These are phyloP conservation scores for Fulica atra DNA, from an alignment of 2,113 vertebrate genomes.

Conservation along the genomic window DNA sequence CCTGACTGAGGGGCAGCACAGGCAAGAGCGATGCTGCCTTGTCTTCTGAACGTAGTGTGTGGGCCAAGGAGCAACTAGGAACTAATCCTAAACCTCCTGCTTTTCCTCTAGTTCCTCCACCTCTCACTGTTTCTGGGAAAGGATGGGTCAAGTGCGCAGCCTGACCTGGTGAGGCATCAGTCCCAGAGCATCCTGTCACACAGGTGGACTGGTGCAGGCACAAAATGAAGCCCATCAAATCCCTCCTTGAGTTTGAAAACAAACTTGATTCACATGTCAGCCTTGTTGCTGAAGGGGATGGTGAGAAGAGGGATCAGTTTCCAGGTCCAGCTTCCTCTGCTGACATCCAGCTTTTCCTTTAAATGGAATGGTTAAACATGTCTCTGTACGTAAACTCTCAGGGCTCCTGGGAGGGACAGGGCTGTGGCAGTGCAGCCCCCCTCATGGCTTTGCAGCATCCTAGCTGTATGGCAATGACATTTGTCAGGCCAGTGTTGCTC, in stretches of 20 bases:
- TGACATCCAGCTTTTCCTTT: not conserved
- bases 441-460: not conserved
- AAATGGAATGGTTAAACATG: not conserved
- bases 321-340: not conserved
- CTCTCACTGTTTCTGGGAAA: not conserved
- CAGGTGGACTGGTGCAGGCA: not conserved
- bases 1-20: not conserved
- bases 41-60: accelerated
- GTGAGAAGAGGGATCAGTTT: not conserved
- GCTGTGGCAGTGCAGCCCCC: not conserved
- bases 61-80: not conserved
- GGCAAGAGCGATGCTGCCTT: accelerated
- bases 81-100: not conserved
- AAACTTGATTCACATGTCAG: not conserved
- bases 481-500: not conserved
- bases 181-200: accelerated
- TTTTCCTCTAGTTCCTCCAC: not conserved
- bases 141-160: not conserved
- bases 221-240: not conserved
- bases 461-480: not conserved
- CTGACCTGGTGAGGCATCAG: not conserved
- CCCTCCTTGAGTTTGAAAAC: not conserved
- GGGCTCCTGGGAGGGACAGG: not conserved
- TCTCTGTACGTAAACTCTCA: not conserved
- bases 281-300: not conserved